phyloP scores from a whole-genome alignment of 2,797 vertebrate species.

The Pseudocheirus occidentalis region DNA sequence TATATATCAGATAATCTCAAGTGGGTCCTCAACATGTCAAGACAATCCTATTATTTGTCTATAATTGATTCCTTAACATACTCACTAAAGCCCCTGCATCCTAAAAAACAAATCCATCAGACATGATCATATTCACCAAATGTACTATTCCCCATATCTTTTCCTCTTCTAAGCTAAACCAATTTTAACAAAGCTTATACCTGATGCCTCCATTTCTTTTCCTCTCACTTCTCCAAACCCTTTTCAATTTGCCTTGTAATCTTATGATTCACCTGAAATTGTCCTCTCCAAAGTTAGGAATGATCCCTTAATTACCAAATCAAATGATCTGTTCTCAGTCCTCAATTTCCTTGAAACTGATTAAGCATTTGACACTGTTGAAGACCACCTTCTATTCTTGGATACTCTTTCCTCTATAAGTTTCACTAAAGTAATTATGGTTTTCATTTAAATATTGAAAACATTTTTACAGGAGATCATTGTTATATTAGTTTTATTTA shows the following conservation, averaged over 20 bases:
- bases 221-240: neutral
- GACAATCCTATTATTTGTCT: neutral
- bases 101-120: neutral
- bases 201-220: neutral
- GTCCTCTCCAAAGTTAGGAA: neutral
- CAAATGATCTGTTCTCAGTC: neutral
- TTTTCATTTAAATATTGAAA: neutral
- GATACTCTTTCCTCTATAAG: neutral
- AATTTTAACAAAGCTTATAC: neutral
- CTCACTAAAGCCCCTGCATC: neutral
- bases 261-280: neutral
- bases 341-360: neutral
- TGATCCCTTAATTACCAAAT: neutral
- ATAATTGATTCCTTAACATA: neutral
- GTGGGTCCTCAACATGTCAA: neutral
- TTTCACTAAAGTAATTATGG: neutral
- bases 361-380: neutral
- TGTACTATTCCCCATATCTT: neutral
- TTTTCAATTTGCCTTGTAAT: neutral
- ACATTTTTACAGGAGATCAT: neutral
- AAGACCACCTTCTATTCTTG: neutral
- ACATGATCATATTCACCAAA: neutral
- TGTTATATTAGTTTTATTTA: neutral
- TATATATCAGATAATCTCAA: neutral
- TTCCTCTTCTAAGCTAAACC: neutral